phyloP scores from a whole-genome alignment of 2,888 invertebrate genomes.

The Amblyjoppa fuscipennis region DNA sequence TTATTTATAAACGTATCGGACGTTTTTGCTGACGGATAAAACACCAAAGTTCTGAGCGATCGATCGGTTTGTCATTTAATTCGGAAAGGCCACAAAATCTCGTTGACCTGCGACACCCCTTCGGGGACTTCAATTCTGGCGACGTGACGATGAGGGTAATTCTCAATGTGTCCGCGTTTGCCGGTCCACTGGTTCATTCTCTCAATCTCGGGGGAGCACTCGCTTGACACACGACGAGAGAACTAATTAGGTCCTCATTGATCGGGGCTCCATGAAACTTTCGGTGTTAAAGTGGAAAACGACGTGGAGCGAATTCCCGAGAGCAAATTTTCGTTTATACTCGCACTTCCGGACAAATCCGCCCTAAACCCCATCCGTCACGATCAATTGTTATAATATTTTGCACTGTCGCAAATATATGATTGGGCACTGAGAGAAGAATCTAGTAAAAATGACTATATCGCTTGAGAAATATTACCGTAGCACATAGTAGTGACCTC shows the following conservation, averaged over 20 bases:
- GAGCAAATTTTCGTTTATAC: neutral
- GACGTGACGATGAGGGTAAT: conserved; percentile 57
- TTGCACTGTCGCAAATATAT: too few relatives aligned
- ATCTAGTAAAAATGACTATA: too few relatives aligned
- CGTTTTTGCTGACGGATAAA: neutral
- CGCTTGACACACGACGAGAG: conserved; percentile 35
- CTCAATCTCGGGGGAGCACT: conserved; percentile 27
- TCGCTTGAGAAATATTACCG: too few relatives aligned
- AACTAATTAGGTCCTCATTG: conserved; percentile 67
- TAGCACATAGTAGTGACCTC: too few relatives aligned
- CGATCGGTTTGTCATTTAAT: conserved; percentile 11
- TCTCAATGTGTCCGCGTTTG: conserved; percentile 30
- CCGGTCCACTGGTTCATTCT: conserved; percentile 30
- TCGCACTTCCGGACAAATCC: neutral
- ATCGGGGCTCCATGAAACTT: conserved; percentile 51
- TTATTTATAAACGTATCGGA: neutral
- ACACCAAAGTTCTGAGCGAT: neutral
- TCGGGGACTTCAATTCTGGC: neutral
- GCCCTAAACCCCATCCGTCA: neutral
- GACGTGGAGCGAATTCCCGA: neutral
- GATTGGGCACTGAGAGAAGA: too few relatives aligned
- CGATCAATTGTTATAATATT: neutral
- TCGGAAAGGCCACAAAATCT: neutral
- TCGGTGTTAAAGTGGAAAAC: conserved; percentile 3
- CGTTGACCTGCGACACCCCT: conserved; percentile 1